Conservation (phyloP, 2,113 vertebrate genomes). For the Misgurnus anguillicaudatus region DNA sequence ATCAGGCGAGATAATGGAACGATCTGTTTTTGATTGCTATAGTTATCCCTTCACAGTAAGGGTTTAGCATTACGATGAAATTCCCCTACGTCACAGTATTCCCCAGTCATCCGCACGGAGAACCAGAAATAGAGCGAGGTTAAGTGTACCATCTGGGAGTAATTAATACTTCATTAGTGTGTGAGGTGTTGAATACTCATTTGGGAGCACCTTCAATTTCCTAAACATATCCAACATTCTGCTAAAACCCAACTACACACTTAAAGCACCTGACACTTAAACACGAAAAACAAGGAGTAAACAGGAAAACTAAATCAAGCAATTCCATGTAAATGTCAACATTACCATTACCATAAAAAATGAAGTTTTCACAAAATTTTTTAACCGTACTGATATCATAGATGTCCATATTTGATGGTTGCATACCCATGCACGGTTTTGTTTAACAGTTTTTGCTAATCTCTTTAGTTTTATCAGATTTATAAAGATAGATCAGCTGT, state of each 20-base stretch:
- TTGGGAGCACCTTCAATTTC: slow-evolving; percentile 61
- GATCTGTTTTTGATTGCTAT: slow-evolving; percentile 42
- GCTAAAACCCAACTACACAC: not conserved
- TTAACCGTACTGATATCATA: too few relatives aligned
- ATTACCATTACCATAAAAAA: too few relatives aligned
- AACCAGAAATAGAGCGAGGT: slow-evolving; percentile 60
- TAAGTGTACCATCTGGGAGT: slow-evolving; percentile 72
- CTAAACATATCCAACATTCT: slow-evolving; percentile 38
- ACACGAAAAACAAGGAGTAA: slow-evolving; percentile 57
- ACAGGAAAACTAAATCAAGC: slow-evolving; percentile 45
- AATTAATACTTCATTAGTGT: slow-evolving; percentile 77
- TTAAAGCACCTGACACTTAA: slow-evolving; percentile 16
- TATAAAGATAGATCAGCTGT: too few relatives aligned
- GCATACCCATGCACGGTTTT: too few relatives aligned
- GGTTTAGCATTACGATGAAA: slow-evolving; percentile 20
- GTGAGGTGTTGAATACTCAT: slow-evolving; percentile 69
- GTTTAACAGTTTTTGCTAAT: too few relatives aligned
- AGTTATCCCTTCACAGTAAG: slow-evolving; percentile 40
- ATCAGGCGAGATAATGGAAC: slow-evolving; percentile 33
- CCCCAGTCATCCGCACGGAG: slow-evolving; percentile 40
- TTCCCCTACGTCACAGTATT: slow-evolving; percentile 46
- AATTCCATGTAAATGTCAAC: not conserved
- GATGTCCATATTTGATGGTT: too few relatives aligned
- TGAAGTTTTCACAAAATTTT: too few relatives aligned
- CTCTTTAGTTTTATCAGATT: too few relatives aligned